Evolutionary conservation across 2,113 vertebrate species (phyloP).

Genomic region (Hyperopisus bebe): DNA sequence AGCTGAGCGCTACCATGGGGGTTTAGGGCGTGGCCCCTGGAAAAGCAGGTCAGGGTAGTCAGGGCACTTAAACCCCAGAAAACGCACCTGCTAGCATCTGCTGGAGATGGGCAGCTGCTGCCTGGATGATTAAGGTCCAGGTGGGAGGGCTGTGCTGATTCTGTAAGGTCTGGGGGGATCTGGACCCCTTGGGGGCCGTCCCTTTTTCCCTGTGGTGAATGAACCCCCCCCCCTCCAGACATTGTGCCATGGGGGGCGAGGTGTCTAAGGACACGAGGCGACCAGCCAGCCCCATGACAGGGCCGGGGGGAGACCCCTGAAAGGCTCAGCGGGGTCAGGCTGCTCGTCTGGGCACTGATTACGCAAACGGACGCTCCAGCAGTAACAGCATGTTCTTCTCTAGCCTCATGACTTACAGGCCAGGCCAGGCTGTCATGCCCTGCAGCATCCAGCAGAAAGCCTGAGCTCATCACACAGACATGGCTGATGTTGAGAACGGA

Average conservation of each 20-base stretch:
- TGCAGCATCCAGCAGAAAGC: background rate
- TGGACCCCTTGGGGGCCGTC: background rate
- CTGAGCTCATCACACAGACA: background rate
- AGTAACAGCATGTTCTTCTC: background rate
- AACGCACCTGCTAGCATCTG: conserved; percentile 24
- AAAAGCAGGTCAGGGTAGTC: conserved; percentile 11
- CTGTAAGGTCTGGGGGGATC: background rate
- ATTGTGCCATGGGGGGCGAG: background rate
- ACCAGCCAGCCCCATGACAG: background rate
- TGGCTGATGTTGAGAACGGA: background rate
- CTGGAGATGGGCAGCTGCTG: conserved; percentile 16
- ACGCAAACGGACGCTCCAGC: background rate
- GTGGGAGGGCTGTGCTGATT: background rate
- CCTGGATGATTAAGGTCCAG: conserved; percentile 15
- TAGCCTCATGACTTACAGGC: background rate
- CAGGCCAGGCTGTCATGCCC: background rate
- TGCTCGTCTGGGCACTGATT: background rate
- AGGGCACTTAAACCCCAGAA: background rate
- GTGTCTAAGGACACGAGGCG: background rate
- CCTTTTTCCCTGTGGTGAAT: background rate
- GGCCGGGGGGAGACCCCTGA: background rate
- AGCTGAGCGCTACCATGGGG: conserved; percentile 35
- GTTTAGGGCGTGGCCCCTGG: conserved; percentile 14
- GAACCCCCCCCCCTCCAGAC: background rate
- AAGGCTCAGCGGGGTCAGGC: background rate